Conservation (phyloP, 2,113 vertebrate genomes). For the Sceloporus tristichus region DNA sequence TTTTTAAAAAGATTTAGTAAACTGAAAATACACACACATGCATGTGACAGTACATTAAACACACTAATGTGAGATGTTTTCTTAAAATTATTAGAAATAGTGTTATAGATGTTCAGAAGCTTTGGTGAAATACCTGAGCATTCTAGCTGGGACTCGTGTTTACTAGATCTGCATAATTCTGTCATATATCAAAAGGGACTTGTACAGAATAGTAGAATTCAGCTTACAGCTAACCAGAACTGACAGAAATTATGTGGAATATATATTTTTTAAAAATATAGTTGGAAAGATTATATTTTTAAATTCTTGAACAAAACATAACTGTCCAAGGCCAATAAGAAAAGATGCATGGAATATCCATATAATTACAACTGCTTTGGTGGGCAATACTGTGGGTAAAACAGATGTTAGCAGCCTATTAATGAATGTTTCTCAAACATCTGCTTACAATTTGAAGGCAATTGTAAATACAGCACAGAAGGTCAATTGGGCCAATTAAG, state of each 20-base stretch:
- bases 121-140: conserved; percentile 32
- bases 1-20: neutral
- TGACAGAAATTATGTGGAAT: conserved; percentile 64
- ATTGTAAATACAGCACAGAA: conserved; percentile 92
- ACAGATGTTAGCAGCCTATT: conserved; percentile 89
- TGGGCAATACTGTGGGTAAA: conserved; percentile 75
- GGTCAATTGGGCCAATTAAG: conserved; percentile 96
- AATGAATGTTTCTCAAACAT: conserved; percentile 85
- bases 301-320: conserved; percentile 70
- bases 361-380: conserved; percentile 82
- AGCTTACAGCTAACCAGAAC: conserved; percentile 45
- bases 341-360: conserved; percentile 73
- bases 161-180: conserved; percentile 36
- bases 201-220: neutral
- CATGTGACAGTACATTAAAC: neutral
- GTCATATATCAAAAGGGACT: conserved; percentile 22
- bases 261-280: conserved; percentile 67
- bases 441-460: conserved; percentile 96
- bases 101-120: conserved; percentile 11
- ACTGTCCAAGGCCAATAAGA: conserved; percentile 69
- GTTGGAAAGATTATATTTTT: conserved; percentile 67
- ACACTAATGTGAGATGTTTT: neutral
- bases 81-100: neutral
- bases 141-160: conserved; percentile 14
- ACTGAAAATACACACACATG: neutral